A percentile compares a stretch with the other conserved stretches of the same genome.
Conservation (phyloP, 2,888 invertebrate species). For the Conops quadrifasciatus region DNA sequence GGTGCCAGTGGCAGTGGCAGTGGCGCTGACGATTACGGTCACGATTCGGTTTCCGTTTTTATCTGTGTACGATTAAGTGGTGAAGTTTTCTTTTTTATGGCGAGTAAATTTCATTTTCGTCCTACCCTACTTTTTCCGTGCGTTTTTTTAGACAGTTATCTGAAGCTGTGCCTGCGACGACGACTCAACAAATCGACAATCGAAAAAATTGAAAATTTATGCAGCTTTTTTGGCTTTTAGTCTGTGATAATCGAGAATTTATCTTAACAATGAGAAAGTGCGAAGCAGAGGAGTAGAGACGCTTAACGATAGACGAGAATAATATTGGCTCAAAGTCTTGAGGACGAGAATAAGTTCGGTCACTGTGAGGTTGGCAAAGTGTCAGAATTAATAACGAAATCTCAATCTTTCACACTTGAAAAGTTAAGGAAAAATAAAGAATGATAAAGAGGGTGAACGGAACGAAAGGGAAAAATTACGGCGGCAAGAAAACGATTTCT, state of each 20-base stretch:
- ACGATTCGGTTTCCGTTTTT: background rate
- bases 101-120: background rate
- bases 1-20: background rate
- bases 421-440: too few species aligned
- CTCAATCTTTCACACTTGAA: background rate
- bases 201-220: slow-evolving; percentile 8
- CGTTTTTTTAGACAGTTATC: background rate
- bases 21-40: too few species aligned
- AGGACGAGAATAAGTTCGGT: background rate
- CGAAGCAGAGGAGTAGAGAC: background rate
- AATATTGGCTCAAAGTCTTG: background rate
- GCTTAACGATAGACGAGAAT: background rate
- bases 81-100: slow-evolving; percentile 1
- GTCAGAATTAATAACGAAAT: background rate
- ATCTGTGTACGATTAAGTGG: background rate
- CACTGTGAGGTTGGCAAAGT: background rate
- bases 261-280: background rate
- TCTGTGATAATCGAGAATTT: slow-evolving; percentile 21
- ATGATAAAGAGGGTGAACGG: too few species aligned
- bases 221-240: slow-evolving; percentile 18
- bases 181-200: background rate
- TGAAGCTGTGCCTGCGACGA: background rate
- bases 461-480: too few species aligned
- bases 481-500: too few species aligned
- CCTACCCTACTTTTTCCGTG: background rate